These are phyloP conservation scores for Taenioides sp. DNA, from an alignment of 2,797 vertebrate genomes.

Conservation along the genomic window DNA sequence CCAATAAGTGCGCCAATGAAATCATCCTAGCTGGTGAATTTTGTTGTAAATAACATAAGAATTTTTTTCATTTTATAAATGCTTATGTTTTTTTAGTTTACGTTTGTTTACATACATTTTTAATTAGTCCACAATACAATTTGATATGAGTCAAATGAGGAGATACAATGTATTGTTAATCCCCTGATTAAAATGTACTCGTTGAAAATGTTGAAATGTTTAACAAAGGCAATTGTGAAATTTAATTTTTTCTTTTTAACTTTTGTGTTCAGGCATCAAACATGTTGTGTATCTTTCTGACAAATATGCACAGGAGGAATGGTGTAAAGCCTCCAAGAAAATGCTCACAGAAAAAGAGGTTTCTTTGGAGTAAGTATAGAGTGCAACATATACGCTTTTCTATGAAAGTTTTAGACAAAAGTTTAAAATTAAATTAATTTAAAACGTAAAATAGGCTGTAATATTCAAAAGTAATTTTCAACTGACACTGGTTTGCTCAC, in stretches of 20 bases:
- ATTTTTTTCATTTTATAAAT: background rate
- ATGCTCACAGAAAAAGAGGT: background rate
- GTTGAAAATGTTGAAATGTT: background rate
- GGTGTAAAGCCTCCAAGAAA: background rate
- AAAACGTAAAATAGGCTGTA: too few relatives aligned
- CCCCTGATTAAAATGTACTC: background rate
- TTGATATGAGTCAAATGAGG: too few relatives aligned
- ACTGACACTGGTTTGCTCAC: too few relatives aligned
- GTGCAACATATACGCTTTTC: too few relatives aligned
- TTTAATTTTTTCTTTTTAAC: background rate
- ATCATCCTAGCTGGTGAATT: slow-evolving; percentile 84
- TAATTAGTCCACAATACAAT: background rate
- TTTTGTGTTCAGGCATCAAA: background rate
- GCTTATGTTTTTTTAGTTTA: too few relatives aligned
- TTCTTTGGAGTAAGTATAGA: background rate
- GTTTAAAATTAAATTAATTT: too few relatives aligned
- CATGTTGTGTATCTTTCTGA: background rate
- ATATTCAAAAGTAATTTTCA: too few relatives aligned
- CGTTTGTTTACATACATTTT: background rate
- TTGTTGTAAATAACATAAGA: background rate
- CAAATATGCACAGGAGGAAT: background rate
- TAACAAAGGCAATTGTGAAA: too few relatives aligned
- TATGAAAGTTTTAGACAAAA: too few relatives aligned
- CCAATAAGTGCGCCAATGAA: slow-evolving; percentile 94
- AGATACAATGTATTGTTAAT: background rate